Evolutionary conservation across 2,797 vertebrate species (phyloP), one percentile per base, ranked within the genome.

Genomic region (Rhinatrema bivittatum): DNA sequence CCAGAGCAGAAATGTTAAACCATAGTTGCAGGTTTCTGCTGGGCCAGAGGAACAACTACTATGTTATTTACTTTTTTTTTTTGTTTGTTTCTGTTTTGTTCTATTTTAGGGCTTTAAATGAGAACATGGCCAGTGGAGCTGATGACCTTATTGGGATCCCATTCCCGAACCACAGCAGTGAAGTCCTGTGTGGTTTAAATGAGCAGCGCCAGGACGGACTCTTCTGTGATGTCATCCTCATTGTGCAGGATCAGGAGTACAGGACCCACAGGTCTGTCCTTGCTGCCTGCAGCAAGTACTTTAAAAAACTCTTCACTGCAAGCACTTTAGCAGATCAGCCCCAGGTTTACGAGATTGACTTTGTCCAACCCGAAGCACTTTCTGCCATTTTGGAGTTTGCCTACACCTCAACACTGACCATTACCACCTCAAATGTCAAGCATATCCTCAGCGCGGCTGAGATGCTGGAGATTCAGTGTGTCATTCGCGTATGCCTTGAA

Each of bases 131-230:
- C 61, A 87, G 87, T 86, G 79, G 86, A 67, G 84, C 89, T 47
- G 93, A 98, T 28, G 96, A 97, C 61, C 85, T 97, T 56, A 99
- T 98, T 0, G 95, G 95, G 72, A 98, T 99, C 61, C 96, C 95
- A 36, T 99, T 99, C 84, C 96, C 96, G 0, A 96, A 99, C 68
- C 95, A 99, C 82, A 98, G 95, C 88, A 98, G 87, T 0, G 94
- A 98, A 16, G 82, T 98, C 28, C 76, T 99, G 15, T 97, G 93
- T 41, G 89, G 93, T 36, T 78, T 99, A n/a, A 98, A 99, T 0
- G 89, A 98, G 69, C 96, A 98, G 74, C 81, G 94, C 2, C 91
- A 94, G 0, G 85, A 91, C 0, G 96, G 95, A 3, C 84, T 98
- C 24, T 90, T 99, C 32, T 99, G 95, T 1, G 96, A 99, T 9